Evolutionary conservation across 2,113 vertebrate species (phyloP), one percentile per base, ranked within the genome.

Genomic region (Ivindomyrus marchei): DNA sequence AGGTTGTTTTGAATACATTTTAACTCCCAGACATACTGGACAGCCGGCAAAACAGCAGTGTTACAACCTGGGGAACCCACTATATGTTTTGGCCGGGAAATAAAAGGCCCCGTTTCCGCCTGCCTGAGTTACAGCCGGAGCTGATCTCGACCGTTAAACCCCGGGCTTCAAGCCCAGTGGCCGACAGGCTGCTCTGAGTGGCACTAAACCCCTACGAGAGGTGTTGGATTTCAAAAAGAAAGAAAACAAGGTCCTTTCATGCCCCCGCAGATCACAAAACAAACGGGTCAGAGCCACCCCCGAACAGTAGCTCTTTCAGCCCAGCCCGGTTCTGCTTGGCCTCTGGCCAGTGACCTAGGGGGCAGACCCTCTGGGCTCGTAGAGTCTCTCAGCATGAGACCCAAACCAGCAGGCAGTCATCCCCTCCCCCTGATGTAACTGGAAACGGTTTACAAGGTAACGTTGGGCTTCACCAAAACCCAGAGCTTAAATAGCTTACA

Each of bases 101-200:
- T 52, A 42, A 91, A 53, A 89, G 31, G 50, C 53, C 31, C 15
- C 47, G 27, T 21, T n/a, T 36, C 52, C 21, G 19, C 27, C 49
- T 46, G 9, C 45, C 88, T 74, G 85, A 91, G 90, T 91, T 92
- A 88, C 66, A 91, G 86, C 88, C 80, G 83, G 52, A 88, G 42
- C 83, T 19, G 36, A 49, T 50, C 84, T 90, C 89, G 87, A 70
- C 56, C 8, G 56, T 91, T 80, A 85, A 85, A 70, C 74, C 36
- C 80, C 89, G 77, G 58, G 85, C 85, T 88, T 50, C 88, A 47
- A 31, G 83, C 49, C 88, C 31, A 47, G 88, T 90, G 77, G 47
- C 56, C 86, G 53, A 90, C 36, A 45, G 88, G 86, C 89, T 66
- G n/a, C 90, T 84, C 27, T 0, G 31, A 70, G 83, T 84, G n/a